phyloP scores from a whole-genome alignment of 2,113 vertebrate species.

The Hylia prasina region DNA sequence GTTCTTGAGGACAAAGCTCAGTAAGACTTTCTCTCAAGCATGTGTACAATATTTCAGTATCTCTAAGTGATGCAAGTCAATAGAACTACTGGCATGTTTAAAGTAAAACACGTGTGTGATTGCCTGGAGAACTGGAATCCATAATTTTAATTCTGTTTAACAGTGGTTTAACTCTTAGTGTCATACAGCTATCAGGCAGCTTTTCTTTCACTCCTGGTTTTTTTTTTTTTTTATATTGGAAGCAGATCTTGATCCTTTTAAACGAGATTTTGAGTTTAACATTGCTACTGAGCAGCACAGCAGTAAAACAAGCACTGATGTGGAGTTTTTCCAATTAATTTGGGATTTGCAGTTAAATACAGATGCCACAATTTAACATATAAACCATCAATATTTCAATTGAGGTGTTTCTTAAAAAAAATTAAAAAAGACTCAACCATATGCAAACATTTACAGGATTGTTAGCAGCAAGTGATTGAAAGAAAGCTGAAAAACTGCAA shows the following conservation, averaged over 20 bases:
- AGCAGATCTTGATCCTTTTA: background rate
- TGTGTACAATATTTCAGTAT: background rate
- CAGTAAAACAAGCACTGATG: background rate
- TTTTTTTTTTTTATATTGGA: background rate
- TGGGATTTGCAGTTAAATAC: constrained; percentile 32
- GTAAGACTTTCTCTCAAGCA: background rate
- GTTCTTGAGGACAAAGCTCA: background rate
- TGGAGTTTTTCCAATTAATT: constrained; percentile 33
- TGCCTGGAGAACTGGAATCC: background rate
- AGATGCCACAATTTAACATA: background rate
- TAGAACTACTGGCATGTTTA: background rate
- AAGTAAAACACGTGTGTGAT: background rate
- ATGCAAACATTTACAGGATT: background rate
- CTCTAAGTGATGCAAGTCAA: background rate
- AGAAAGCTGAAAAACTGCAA: background rate
- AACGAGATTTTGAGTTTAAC: constrained; percentile 1
- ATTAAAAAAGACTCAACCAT: background rate
- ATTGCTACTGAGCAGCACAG: background rate
- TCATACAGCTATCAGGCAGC: background rate
- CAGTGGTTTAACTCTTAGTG: background rate
- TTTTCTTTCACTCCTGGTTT: background rate
- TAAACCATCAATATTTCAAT: background rate
- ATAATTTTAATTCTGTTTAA: constrained; percentile 18
- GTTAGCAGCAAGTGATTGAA: background rate
- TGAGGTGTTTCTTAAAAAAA: background rate